Conservation (phyloP, 2,888 invertebrate species). For the Gortyna flavago region DNA sequence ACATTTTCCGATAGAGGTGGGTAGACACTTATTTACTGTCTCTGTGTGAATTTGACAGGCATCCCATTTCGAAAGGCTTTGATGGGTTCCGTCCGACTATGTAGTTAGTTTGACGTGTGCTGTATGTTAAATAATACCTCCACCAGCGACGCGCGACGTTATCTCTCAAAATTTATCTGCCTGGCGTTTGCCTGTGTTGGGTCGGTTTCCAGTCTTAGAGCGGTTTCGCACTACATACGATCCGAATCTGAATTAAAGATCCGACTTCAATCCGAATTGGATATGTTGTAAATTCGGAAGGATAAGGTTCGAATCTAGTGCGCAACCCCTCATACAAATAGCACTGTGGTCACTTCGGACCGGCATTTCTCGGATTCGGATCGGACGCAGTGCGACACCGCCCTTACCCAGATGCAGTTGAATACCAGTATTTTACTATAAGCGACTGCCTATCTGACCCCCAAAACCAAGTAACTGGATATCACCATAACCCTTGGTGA, state of each 20-base stretch:
- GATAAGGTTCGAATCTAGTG: no score
- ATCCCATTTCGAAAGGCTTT: not conserved
- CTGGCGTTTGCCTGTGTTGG: not conserved
- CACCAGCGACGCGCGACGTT: no score
- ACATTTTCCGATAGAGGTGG: slow-evolving; percentile 43
- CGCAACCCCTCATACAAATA: no score
- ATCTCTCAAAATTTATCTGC: not conserved
- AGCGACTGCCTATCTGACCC: not conserved
- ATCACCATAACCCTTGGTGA: not conserved
- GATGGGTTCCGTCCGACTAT: not conserved
- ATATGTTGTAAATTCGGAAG: no score
- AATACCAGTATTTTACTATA: not conserved
- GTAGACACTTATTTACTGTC: slow-evolving; percentile 16
- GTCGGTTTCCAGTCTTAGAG: no score
- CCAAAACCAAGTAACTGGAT: not conserved
- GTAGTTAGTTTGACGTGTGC: slow-evolving; percentile 2
- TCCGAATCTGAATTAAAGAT: no score
- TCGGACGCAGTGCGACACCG: no score
- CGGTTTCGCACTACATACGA: no score
- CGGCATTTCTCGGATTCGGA: no score
- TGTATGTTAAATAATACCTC: no score
- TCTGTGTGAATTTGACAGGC: slow-evolving; percentile 12
- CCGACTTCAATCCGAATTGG: no score
- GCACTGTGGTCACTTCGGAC: no score
- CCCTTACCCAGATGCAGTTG: not conserved